Evolutionary conservation across 2,113 vertebrate species (phyloP).

Genomic region (Oncorhynchus keta): DNA sequence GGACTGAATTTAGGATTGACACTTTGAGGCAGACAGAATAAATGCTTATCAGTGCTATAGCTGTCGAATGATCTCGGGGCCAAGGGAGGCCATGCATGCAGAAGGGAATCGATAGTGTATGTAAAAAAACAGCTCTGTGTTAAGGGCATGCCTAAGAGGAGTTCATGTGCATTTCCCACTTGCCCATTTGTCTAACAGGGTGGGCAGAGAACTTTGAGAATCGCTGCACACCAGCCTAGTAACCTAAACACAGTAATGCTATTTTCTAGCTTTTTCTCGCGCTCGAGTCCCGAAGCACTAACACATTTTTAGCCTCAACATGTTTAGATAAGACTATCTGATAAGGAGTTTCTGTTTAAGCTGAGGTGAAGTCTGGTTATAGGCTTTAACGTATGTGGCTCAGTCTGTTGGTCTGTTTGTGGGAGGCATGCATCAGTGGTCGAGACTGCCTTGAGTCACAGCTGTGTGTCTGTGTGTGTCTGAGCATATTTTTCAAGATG

Average conservation of each 20-base stretch:
- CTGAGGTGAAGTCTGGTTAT: background rate
- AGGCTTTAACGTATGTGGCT: too few species aligned
- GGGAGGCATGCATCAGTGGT: background rate
- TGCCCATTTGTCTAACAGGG: background rate
- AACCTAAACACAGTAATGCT: too few species aligned
- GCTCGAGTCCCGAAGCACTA: background rate
- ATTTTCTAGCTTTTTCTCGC: too few species aligned
- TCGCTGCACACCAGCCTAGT: background rate
- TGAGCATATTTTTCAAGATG: background rate
- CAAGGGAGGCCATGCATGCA: background rate
- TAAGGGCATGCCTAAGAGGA: background rate
- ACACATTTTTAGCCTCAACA: background rate
- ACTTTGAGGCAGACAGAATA: slow-evolving; percentile 21
- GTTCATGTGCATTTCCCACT: background rate
- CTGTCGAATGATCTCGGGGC: slow-evolving; percentile 6
- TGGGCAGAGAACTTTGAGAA: background rate
- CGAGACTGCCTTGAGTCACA: background rate
- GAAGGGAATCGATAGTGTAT: slow-evolving; percentile 10
- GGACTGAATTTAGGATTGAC: too few species aligned
- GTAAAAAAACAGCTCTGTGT: background rate
- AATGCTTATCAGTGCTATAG: background rate
- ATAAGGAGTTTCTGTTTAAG: background rate
- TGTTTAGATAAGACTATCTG: background rate
- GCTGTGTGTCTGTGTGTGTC: background rate
- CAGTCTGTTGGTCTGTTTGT: background rate